Evolutionary conservation across 2,888 invertebrate species (phyloP), one percentile per base, ranked within the genome.

Genomic region (Caenorhabditis sinica): DNA sequence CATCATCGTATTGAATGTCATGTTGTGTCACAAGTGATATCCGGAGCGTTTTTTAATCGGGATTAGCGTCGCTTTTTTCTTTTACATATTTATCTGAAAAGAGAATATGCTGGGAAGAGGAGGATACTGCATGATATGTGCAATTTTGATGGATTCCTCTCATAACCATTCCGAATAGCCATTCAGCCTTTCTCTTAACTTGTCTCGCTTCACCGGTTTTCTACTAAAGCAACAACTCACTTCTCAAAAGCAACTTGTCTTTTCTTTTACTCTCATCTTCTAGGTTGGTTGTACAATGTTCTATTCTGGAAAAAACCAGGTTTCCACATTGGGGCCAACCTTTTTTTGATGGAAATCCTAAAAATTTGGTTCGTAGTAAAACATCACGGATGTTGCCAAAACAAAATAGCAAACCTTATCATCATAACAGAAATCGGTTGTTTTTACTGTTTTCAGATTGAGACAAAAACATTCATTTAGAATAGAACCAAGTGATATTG

Each of bases 121-220:
- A 68, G 61, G 61, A 77, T 68, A 61, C 23, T 60, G 51, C 51
- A 49, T 79, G 71, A 72, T 72, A 72, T 72, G 80, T 72, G 80
- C 72, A 80, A 72, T 58, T 80, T 80, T 80, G 72, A 80, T 80
- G 80, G 65, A 80, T 80, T 69, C 73, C 56, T 49, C 65, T 80
- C 80, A 80, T 80, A 72, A 72, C 80, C 80, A 73, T 80, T 56
- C 72, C 58, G 80, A 80, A 80, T 80, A 80, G 72, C 58, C 72
- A 80, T 80, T 80, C 80, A 82, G 68, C 72, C 60, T 56, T 73
- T 73, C 73, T 81, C 74, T 74, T 68, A 74, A 69, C 74, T 81
- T 76, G 82, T 82, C 51, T 65, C 82, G 82, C 82, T 82, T 82
- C 82, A 82, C 82, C 82, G 82, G 66, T 72, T 82, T 82, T 61